Evolutionary conservation across 30 jellyfish, hydroid and myxozoan species (phyloP).

Genomic region (Pseudorhiza aurosa): DNA sequence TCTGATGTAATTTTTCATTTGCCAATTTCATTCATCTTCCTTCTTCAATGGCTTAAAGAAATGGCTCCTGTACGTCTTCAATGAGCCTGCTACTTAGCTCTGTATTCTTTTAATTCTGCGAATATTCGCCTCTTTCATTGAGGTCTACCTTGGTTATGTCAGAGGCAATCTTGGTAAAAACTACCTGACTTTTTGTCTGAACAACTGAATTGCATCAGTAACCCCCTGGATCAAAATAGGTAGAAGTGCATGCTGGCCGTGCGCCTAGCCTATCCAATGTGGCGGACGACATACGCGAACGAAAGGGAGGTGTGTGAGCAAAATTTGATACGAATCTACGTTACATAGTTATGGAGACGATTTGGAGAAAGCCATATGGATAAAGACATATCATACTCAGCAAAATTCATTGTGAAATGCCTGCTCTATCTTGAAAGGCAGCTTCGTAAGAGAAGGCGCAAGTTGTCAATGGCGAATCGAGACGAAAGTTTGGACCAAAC

Average conservation of each 20-base stretch:
- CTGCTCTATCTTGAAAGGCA: conserved; percentile 70
- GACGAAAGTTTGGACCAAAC: conserved; percentile 54
- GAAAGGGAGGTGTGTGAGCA: conserved; percentile 58
- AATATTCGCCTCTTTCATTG: too few species aligned
- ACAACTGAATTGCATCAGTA: conserved; percentile 1
- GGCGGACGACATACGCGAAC: conserved; percentile 43
- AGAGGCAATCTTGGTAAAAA: too few species aligned
- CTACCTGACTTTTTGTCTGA: too few species aligned
- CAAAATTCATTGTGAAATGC: conserved; percentile 51
- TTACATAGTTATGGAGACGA: conserved; percentile 49
- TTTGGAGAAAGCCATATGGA: conserved; percentile 76
- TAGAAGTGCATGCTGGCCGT: conserved; percentile 73
- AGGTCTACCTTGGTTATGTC: too few species aligned
- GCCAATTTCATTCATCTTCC: too few species aligned
- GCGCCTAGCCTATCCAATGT: conserved; percentile 72
- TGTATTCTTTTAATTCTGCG: too few species aligned
- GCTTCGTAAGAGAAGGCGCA: conserved; percentile 62
- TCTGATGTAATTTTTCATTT: too few species aligned
- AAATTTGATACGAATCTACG: neutral
- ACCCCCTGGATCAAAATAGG: conserved; percentile 30
- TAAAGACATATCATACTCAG: conserved; percentile 19
- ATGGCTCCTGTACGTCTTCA: too few species aligned
- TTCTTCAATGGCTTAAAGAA: too few species aligned
- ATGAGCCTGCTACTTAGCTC: too few species aligned
- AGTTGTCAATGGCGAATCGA: conserved; percentile 66